Base-by-base conservation (phyloP, 2,797 vertebrate genomes). In the Lophotriccus pileatus region DNA sequence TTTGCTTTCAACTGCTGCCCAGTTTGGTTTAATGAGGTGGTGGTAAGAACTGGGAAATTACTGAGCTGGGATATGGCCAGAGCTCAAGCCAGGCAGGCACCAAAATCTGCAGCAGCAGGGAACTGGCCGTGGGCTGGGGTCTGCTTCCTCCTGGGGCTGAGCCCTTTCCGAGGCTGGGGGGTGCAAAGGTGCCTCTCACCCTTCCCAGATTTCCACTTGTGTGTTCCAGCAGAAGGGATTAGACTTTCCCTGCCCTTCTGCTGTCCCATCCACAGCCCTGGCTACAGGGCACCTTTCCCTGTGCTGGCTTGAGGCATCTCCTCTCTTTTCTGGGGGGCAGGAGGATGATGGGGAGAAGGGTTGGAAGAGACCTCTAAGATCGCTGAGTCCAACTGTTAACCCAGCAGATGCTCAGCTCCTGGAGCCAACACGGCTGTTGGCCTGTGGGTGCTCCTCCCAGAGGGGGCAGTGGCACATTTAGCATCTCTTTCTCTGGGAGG, bases 381-480 rank as follows among this genome's bases (percentile, higher is more conserved):
- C 20, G 19, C n/a, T 1, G 2, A 55, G 36, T 24, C 41, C 43
- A 58, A 11, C 1, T 4, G 27, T 34, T 21, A 43, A 8, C 23
- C 6, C 41, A 10, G 49, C 69, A 70, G 75, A 7, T 15, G 79
- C 27, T 83, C 53, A 6, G 28, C 36, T 56, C 44, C 68, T 12
- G 32, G 24, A 66, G 50, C 79, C 60, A 28, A 2, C 18, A 24
- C 4, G 59, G 39, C 47, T 69, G 1, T 3, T 37, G 63, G 37
- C 4, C 3, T 1, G 32, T 3, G 22, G 28, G 25, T 28, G 56
- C 52, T 58, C 6, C 60, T 66, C 56, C 74, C 70, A 12, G 23
- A 39, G 73, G 22, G 52, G 13, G 13, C 0, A 0, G 23, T 0
- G 9, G 5, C 3, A 0, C 7, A 74, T 84, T 58, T 23, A 34